A percentile compares a stretch with the other conserved stretches of the same genome.
These are phyloP conservation scores for Rugalucina vietnamica DNA, from an alignment of 2,888 invertebrate genomes.

Conservation along the genomic window DNA sequence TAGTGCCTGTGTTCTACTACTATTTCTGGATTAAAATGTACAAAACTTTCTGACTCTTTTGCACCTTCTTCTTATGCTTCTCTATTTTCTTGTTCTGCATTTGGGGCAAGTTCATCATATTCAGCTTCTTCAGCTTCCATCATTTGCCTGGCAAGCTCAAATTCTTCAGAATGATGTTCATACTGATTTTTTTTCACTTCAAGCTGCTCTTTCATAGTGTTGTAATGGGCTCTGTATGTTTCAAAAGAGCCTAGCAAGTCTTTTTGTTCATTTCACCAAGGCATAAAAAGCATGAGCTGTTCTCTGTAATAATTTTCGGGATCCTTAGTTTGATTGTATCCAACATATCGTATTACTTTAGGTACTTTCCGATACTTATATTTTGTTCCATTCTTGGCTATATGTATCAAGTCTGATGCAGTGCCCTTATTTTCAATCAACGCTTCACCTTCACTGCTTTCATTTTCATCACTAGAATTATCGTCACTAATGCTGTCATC, in stretches of 20 bases:
- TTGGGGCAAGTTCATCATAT: too few species aligned
- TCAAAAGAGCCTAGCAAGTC: not conserved
- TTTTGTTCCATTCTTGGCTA: not conserved
- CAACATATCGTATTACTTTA: constrained; percentile 32
- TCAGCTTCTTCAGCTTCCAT: too few species aligned
- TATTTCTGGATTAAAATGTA: too few species aligned
- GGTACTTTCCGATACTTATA: not conserved
- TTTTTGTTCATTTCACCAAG: constrained; percentile 25
- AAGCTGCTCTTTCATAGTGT: not conserved
- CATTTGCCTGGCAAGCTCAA: too few species aligned
- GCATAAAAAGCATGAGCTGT: constrained; percentile 23
- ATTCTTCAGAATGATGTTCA: too few species aligned
- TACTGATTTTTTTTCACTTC: too few species aligned
- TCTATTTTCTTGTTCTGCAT: too few species aligned
- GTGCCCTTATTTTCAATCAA: not conserved
- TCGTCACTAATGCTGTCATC: not conserved
- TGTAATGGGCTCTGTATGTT: constrained; percentile 15
- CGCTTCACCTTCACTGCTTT: not conserved
- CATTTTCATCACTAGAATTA: not conserved
- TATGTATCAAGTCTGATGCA: not conserved
- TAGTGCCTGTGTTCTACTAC: too few species aligned
- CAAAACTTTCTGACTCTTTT: too few species aligned
- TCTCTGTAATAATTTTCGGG: constrained; percentile 34
- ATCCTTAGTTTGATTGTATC: constrained; percentile 12
- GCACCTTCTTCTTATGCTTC: too few species aligned